These are phyloP conservation scores for Urocolius indicus DNA, from an alignment of 2,113 vertebrate genomes.

Conservation along the genomic window DNA sequence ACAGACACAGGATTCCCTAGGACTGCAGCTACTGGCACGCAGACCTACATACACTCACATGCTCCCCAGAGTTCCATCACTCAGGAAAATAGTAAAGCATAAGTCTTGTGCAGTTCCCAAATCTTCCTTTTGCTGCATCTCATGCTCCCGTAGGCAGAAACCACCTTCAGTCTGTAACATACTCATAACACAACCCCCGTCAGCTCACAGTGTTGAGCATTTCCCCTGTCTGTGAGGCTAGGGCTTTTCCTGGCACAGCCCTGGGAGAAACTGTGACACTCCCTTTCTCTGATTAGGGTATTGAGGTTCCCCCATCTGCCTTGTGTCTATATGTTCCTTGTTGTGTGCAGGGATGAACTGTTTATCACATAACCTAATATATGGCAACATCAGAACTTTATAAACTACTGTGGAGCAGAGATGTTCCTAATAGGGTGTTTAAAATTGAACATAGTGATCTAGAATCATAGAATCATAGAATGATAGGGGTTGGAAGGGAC, in stretches of 20 bases:
- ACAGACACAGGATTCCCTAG: too few relatives aligned
- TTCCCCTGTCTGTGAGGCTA: not conserved
- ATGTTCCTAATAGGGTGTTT: not conserved
- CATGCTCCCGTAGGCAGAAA: not conserved
- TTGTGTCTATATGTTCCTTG: not conserved
- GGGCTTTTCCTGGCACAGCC: not conserved
- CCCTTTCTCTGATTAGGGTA: not conserved
- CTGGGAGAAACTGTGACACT: not conserved
- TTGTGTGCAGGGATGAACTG: not conserved
- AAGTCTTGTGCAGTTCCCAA: not conserved
- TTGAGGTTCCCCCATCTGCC: not conserved
- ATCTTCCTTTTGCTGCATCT: not conserved
- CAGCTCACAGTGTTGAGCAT: not conserved
- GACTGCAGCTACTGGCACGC: not conserved
- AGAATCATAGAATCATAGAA: not conserved
- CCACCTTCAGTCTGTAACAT: not conserved
- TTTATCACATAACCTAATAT: not conserved
- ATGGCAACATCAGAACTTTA: not conserved
- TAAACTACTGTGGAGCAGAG: not conserved
- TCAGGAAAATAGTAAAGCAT: not conserved
- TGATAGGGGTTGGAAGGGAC: too few relatives aligned
- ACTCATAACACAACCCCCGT: not conserved
- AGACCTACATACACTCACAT: not conserved
- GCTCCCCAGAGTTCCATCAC: not conserved
- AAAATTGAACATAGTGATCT: not conserved